Base-by-base conservation (phyloP, 2,888 invertebrate species). In the Eubasilissa splendida region DNA sequence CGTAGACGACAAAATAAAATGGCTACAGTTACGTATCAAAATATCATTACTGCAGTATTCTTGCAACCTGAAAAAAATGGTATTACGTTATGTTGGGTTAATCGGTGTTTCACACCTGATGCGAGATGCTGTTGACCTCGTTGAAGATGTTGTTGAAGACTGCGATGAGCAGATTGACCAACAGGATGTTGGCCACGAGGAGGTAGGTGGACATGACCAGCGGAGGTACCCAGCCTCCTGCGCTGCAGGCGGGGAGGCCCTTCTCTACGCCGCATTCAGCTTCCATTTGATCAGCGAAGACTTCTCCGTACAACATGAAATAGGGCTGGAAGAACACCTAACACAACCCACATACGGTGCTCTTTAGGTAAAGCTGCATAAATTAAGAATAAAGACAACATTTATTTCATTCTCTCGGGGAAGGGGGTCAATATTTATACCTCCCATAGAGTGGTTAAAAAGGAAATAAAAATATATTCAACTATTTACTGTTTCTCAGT, bases 291-390 rank as follows among this genome's bases (percentile, higher is more conserved):
- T 96, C 97, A 42, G 99, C 99, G 88, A 98, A 99, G 85, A 99
- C 96, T 91, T 99, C 99, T 85, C 99, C 99, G 89, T 99, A 99
- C 87, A 99, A 93, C 99, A 99, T 99, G 90, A 99, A 99, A 89
- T 99, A 99, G 31, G 97, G 99, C 90, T 99, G 97, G 89, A 96
- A 95, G 91, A 98, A 98, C 80, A 98, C 95, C 95, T 95, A 90
- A 58, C 89, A 54, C 59, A 63, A 31, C 70, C 58, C 56, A 68
- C 59, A 59, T 3, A 58, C n/a, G 58, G 2, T 8, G 4, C 42
- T 4, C 42, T 42, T 42, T 42, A 42, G 42, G 42, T 42, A 42
- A 42, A 42, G 42, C 42, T 42, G 7, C 7, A 5, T 42, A 5
- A 42, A 42, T 42, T 4, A 42, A 42, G 42, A 42, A 42, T 42